phyloP scores from a whole-genome alignment of 2,888 invertebrate species.

The Fissipunctia ypsillon region DNA sequence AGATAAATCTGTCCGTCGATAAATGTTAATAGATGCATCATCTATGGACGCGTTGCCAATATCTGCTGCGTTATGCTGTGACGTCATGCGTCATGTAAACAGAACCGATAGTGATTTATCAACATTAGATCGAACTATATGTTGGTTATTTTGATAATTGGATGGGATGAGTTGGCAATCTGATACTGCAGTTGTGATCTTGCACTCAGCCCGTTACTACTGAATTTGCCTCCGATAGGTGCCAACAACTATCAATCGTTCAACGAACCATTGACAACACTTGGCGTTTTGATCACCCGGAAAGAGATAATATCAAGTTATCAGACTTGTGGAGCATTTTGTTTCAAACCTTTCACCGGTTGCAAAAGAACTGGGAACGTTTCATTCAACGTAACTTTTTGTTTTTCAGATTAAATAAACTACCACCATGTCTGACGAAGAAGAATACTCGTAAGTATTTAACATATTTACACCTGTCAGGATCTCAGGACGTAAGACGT shows the following conservation, averaged over 20 bases:
- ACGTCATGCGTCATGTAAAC: constrained; percentile 56
- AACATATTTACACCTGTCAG: constrained; percentile 29
- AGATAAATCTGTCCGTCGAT: constrained; percentile 54
- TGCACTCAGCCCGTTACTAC: constrained; percentile 30
- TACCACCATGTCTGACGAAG: constrained; percentile 97
- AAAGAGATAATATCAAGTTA: constrained; percentile 3
- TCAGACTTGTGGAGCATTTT: constrained; percentile 2
- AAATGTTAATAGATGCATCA: constrained; percentile 59
- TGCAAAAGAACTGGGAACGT: not conserved
- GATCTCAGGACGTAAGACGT: constrained; percentile 53
- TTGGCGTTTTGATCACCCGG: constrained; percentile 10
- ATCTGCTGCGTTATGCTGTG: constrained; percentile 44
- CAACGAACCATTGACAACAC: constrained; percentile 46
- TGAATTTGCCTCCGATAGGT: constrained; percentile 28
- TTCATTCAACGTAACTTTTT: constrained; percentile 64
- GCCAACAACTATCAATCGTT: constrained; percentile 58
- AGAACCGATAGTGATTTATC: constrained; percentile 49
- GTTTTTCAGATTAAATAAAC: constrained; percentile 87
- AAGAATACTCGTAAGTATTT: constrained; percentile 98
- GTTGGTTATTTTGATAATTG: constrained; percentile 30
- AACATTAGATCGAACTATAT: constrained; percentile 24
- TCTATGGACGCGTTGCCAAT: constrained; percentile 64
- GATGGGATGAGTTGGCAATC: constrained; percentile 45
- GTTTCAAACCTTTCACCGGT: not conserved
- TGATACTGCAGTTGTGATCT: constrained; percentile 43